Conservation (phyloP, 1,140 invertebrate genomes). For the Sitophilus oryzae region DNA sequence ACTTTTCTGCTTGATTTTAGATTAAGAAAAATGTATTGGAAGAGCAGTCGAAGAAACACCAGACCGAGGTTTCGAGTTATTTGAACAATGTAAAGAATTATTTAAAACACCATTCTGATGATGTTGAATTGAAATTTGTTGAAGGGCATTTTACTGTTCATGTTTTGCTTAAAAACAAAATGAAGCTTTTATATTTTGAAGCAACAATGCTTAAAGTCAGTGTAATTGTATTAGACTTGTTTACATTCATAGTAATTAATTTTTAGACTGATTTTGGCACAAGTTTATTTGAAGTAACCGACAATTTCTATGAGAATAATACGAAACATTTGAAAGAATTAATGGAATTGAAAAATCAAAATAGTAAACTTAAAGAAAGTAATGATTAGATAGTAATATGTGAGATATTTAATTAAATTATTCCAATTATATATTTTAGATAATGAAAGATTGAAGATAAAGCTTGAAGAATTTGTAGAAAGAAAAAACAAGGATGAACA, state of each 20-base stretch:
- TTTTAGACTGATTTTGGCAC: background rate
- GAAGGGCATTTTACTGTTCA: background rate
- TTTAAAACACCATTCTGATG: background rate
- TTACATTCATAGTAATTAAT: background rate
- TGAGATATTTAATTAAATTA: background rate
- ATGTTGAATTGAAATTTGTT: background rate
- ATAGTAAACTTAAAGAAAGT: background rate
- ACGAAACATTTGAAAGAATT: background rate
- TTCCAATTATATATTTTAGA: constrained; percentile 6
- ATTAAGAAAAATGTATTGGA: background rate
- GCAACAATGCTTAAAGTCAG: background rate
- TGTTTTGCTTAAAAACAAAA: background rate
- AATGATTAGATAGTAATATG: background rate
- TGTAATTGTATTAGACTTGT: background rate
- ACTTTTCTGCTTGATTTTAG: too few relatives aligned
- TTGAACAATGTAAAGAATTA: background rate
- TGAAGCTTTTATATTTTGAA: background rate
- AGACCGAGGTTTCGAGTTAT: background rate
- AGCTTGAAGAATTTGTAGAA: constrained; percentile 27
- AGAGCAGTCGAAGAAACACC: background rate
- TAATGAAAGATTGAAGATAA: constrained; percentile 11
- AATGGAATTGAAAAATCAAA: background rate
- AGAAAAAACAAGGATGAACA: constrained; percentile 25
- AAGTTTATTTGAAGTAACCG: background rate
- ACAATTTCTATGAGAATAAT: background rate